Evolutionary conservation across 1,140 invertebrate species (phyloP), one percentile per base, ranked within the genome.

Genomic region (Aphaenogaster floridana): DNA sequence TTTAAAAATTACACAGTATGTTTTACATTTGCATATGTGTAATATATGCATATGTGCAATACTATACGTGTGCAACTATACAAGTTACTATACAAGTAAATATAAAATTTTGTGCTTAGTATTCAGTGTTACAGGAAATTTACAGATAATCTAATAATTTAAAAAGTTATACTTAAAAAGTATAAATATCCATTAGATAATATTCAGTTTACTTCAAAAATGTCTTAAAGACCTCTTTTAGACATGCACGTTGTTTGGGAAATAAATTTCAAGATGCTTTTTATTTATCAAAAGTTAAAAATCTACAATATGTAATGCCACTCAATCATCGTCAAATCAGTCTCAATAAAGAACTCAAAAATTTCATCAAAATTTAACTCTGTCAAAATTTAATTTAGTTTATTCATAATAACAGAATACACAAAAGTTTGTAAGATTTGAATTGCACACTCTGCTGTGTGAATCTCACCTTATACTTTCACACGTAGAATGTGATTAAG

Each of bases 1-100:
- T 95, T 91, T 71, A 92, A 93, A 91, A 57, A 64, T 83, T 77
- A 84, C 45, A 79, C 6, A 15, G 13, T 45, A 17, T 15, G 17
- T 34, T 4, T 17, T 42, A 68, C 11, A 69, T 28, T 42, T 48
- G 39, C 3, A 69, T 69, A 63, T 36, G 4, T 69, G 45, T 69
- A 45, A 45, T 45, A 42, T 42, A 42, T 9, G 28, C 2, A 69
- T 69, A 63, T 36, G 4, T n/a, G 54, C 50, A 54, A 36, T 36
- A 28, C 28, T 28, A 28, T 28, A 28, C 28, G n/a, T 52, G 34
- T 17, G 9, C 57, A 6, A 63, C 15, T n/a, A n/a, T n/a, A n/a
- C n/a, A n/a, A n/a, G n/a, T n/a, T n/a, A 34, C 28, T 36, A 34
- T 36, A 63, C 21, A 63, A 9, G 7, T 3, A 39, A 64, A 39